Conservation (phyloP, 2,797 vertebrate genomes). For the Diglossa cyanea region DNA sequence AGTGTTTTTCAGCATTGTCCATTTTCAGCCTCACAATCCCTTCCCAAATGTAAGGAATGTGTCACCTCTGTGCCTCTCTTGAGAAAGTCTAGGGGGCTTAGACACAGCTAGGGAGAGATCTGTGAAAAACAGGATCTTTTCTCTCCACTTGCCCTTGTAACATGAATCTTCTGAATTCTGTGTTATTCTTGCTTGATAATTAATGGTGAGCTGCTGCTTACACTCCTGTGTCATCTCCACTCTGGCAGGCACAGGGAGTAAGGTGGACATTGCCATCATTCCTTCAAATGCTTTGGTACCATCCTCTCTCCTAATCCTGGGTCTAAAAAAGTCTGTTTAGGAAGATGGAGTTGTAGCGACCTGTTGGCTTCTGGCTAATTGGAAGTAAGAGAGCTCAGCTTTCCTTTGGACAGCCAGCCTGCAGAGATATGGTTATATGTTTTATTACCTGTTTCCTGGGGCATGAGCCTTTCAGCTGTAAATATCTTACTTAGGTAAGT, state of each 20-base stretch:
- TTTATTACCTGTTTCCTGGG: neutral
- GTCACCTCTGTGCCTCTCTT: neutral
- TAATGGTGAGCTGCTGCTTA: neutral
- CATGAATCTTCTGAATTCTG: neutral
- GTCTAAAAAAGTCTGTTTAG: neutral
- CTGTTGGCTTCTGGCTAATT: neutral
- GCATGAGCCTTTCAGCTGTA: neutral
- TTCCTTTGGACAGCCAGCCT: neutral
- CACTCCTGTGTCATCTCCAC: neutral
- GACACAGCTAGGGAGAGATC: neutral
- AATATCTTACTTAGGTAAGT: neutral
- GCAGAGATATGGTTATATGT: neutral
- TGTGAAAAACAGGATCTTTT: neutral
- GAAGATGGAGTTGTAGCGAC: neutral
- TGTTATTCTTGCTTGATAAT: neutral
- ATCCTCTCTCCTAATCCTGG: neutral
- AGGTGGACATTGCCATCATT: neutral
- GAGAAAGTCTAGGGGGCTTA: neutral
- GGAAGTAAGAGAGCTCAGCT: neutral
- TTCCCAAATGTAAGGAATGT: fast-evolving
- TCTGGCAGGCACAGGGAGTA: neutral
- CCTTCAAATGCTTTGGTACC: neutral
- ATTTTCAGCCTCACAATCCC: neutral
- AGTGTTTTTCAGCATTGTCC: neutral
- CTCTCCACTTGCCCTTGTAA: neutral